A percentile compares a stretch with the other conserved stretches of the same genome.
Evolutionary conservation across 2,888 invertebrate species (phyloP).

Genomic region (Microplitis deprimator): DNA sequence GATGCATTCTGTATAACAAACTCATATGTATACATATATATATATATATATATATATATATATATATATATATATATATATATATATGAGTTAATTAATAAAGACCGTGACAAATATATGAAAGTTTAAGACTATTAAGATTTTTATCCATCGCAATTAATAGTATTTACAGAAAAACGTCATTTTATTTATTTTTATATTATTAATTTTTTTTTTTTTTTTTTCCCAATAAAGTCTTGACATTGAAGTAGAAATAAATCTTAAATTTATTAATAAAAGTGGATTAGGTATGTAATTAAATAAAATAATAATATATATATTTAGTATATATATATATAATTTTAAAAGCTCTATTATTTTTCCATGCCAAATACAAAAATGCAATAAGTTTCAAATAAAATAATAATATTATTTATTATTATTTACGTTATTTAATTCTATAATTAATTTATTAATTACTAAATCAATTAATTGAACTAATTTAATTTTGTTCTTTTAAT

Average conservation of each 20-base stretch:
- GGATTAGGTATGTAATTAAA: conserved; percentile 23
- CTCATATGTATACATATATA: not conserved
- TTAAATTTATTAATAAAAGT: not conserved
- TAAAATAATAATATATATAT: not conserved
- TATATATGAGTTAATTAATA: conserved; percentile 31
- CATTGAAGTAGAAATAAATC: conserved; percentile 32
- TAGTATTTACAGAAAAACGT: conserved; percentile 60
- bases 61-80: not conserved
- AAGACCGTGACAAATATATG: conserved; percentile 43
- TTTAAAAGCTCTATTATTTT: not conserved
- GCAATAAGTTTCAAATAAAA: conserved; percentile 10
- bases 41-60: no score
- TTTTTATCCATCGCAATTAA: conserved; percentile 60
- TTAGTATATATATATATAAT: not conserved
- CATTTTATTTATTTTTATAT: conserved; percentile 46
- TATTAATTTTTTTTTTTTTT: conserved; percentile 29
- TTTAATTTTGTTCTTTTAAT: conserved; percentile 5
- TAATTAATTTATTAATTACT: conserved; percentile 35
- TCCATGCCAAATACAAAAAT: conserved; percentile 19
- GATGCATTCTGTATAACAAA: conserved; percentile 27
- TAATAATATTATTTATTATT: conserved; percentile 8
- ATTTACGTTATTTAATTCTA: conserved; percentile 12
- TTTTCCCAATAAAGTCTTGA: conserved; percentile 31
- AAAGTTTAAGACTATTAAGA: conserved; percentile 48
- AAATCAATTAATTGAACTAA: conserved; percentile 48